These are phyloP conservation scores for Drepana falcataria DNA, from an alignment of 2,888 invertebrate genomes.

Conservation along the genomic window DNA sequence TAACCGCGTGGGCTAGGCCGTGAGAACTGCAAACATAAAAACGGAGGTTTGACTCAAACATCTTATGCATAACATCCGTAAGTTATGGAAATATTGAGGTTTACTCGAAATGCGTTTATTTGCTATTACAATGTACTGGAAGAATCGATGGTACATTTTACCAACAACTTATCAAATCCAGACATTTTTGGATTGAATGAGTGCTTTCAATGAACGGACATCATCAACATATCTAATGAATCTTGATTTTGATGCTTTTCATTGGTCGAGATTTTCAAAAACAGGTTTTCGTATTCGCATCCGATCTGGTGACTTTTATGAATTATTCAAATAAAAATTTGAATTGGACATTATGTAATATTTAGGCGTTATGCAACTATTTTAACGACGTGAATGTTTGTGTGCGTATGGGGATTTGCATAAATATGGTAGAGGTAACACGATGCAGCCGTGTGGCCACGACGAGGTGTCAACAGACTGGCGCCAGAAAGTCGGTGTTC, in stretches of 20 bases:
- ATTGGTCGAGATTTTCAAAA: not conserved
- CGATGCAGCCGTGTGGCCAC: constrained; percentile 8
- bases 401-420: not conserved
- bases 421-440: constrained; percentile 1
- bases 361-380: not conserved
- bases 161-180: too few species aligned
- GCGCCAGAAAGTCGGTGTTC: constrained; percentile 59
- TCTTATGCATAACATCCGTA: constrained; percentile 19
- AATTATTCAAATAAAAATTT: not conserved
- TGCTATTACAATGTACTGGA: too few species aligned
- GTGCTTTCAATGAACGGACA: too few species aligned
- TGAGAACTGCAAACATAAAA: constrained; percentile 62
- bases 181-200: not conserved
- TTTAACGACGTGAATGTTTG: not conserved
- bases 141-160: too few species aligned
- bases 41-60: constrained; percentile 20
- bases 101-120: not conserved
- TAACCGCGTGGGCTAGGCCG: constrained; percentile 55
- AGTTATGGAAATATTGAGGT: constrained; percentile 1
- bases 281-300: not conserved
- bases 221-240: too few species aligned
- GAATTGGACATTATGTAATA: not conserved
- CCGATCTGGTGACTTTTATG: not conserved
- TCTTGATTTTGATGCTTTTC: too few species aligned
- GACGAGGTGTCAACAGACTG: constrained; percentile 54